Evolutionary conservation across 2,888 invertebrate species (phyloP).

Genomic region (Salticus scenicus): DNA sequence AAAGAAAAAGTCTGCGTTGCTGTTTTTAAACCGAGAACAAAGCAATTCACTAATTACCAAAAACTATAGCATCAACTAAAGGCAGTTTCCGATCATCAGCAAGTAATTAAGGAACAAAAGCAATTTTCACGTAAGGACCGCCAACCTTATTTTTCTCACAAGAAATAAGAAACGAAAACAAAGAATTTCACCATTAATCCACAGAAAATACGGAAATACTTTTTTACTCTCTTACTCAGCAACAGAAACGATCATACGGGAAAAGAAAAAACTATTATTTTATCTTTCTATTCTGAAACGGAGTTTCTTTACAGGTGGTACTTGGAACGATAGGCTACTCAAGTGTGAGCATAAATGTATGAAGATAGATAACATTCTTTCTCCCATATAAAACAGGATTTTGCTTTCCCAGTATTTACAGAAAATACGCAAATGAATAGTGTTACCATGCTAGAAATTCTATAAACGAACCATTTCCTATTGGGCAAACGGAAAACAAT

Average conservation of each 20-base stretch:
- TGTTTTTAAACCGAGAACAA: neutral
- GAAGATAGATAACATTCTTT: slow-evolving; percentile 25
- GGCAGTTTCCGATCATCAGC: neutral
- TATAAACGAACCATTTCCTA: slow-evolving; percentile 24
- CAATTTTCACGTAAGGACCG: neutral
- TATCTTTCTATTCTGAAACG: neutral
- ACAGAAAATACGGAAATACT: neutral
- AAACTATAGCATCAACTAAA: neutral
- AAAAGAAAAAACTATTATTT: neutral
- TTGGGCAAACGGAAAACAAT: neutral
- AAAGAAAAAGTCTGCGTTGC: no score
- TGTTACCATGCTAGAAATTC: slow-evolving; percentile 31
- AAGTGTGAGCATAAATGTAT: slow-evolving; percentile 36
- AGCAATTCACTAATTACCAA: neutral
- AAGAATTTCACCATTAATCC: slow-evolving; percentile 9
- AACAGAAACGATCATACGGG: neutral
- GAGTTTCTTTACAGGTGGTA: slow-evolving; percentile 46
- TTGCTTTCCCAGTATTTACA: neutral
- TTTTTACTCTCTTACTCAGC: neutral
- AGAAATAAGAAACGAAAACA: neutral
- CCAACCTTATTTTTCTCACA: neutral
- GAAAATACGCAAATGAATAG: slow-evolving; percentile 12
- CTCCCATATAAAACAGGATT: slow-evolving; percentile 22
- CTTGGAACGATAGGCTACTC: neutral
- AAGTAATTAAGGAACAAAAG: slow-evolving; percentile 9